phyloP scores from a whole-genome alignment of 2,113 vertebrate genomes.

The Lagenorhynchus albirostris region DNA sequence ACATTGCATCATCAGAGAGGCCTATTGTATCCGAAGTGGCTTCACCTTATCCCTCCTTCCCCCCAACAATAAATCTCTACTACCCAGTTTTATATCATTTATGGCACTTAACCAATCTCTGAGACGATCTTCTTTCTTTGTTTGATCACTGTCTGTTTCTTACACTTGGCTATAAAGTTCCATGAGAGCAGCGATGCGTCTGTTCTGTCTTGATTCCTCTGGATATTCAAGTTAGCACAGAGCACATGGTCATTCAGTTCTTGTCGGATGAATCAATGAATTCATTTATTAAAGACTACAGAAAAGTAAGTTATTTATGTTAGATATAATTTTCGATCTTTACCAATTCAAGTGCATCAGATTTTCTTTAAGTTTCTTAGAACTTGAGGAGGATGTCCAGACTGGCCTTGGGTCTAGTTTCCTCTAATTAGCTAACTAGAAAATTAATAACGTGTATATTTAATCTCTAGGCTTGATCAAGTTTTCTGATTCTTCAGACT shows the following conservation, averaged over 20 bases:
- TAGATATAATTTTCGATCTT: neutral
- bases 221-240: neutral
- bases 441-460: neutral
- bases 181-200: neutral
- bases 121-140: neutral
- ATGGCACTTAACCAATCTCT: neutral
- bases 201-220: neutral
- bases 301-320: neutral
- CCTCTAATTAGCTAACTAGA: neutral
- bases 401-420: neutral
- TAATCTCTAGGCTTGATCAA: neutral
- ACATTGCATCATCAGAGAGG: neutral
- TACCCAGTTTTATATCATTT: neutral
- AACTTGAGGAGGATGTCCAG: neutral
- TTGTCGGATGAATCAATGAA: neutral
- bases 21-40: neutral
- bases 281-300: neutral
- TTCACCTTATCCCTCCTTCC: neutral
- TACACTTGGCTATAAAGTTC: neutral
- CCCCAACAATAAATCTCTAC: neutral
- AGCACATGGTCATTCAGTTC: neutral
- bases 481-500: neutral
- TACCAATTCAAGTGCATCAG: neutral
- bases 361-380: neutral
- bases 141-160: neutral